phyloP scores from a whole-genome alignment of 2,113 vertebrate species.

The Sorex fumeus region DNA sequence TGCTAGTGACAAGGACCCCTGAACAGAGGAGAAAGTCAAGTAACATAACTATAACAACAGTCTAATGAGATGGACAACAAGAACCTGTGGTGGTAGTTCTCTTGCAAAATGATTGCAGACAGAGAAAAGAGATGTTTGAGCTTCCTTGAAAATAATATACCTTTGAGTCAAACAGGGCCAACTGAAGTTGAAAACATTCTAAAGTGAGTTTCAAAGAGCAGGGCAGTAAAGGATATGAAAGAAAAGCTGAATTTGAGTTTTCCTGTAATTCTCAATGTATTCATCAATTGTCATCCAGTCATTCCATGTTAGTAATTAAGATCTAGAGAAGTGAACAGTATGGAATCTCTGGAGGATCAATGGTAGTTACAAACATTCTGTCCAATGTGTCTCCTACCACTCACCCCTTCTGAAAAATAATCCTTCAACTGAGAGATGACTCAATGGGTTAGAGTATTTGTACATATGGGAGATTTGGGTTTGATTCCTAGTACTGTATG shows the following conservation, averaged over 20 bases:
- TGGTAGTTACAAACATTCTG: neutral
- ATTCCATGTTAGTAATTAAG: slow-evolving; percentile 17
- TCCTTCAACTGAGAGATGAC: neutral
- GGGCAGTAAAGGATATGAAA: slow-evolving; percentile 12
- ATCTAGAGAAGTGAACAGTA: neutral
- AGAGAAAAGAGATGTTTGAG: slow-evolving; percentile 1
- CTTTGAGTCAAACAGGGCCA: neutral
- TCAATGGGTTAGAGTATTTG: no score
- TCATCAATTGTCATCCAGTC: slow-evolving; percentile 19
- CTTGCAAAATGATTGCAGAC: neutral
- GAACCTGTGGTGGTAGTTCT: slow-evolving; percentile 27
- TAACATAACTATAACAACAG: neutral
- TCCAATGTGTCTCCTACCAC: neutral
- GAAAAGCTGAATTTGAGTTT: slow-evolving; percentile 34
- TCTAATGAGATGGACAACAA: neutral
- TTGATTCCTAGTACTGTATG: no score
- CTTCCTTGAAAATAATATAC: slow-evolving; percentile 37
- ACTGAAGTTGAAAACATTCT: slow-evolving; percentile 20
- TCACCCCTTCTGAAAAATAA: no score
- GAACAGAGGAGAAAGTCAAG: slow-evolving; percentile 47
- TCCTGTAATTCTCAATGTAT: neutral
- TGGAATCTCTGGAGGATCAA: neutral
- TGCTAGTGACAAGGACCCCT: slow-evolving; percentile 34
- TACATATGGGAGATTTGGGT: no score
- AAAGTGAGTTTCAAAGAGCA: slow-evolving; percentile 40